phyloP scores from a whole-genome alignment of 1,140 invertebrate genomes.

The Bacillus rossius region DNA sequence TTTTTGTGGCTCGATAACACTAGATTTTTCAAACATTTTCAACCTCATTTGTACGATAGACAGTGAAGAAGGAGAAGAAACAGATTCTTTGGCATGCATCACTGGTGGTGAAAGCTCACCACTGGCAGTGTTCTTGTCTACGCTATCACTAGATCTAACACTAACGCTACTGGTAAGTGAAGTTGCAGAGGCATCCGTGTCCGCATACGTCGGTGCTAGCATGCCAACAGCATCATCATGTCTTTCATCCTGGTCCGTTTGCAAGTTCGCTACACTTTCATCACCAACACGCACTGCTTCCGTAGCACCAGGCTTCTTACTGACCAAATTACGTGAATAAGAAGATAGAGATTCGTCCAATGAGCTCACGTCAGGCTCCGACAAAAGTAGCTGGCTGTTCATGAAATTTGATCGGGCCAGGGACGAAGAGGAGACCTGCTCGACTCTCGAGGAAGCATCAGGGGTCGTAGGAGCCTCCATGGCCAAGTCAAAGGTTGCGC shows the following conservation, averaged over 20 bases:
- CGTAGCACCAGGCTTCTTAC: too few species aligned
- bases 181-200: too few species aligned
- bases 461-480: constrained; percentile 27
- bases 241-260: background rate
- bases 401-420: constrained; percentile 40
- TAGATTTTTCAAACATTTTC: constrained; percentile 15
- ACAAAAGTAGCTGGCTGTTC: constrained; percentile 28
- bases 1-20: background rate
- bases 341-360: too few species aligned
- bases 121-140: too few species aligned
- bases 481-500: constrained; percentile 19
- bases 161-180: too few species aligned
- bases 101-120: too few species aligned
- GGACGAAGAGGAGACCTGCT: constrained; percentile 19
- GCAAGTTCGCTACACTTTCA: background rate
- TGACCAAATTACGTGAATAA: too few species aligned
- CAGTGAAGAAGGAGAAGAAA: background rate
- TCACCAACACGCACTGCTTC: background rate
- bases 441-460: background rate
- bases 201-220: too few species aligned
- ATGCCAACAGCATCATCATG: too few species aligned
- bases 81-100: background rate
- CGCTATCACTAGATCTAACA: too few species aligned
- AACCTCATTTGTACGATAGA: constrained; percentile 14
- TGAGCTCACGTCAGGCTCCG: background rate